These are phyloP conservation scores for Augochlorella aurata DNA, from an alignment of 2,888 invertebrate species.

Conservation along the genomic window DNA sequence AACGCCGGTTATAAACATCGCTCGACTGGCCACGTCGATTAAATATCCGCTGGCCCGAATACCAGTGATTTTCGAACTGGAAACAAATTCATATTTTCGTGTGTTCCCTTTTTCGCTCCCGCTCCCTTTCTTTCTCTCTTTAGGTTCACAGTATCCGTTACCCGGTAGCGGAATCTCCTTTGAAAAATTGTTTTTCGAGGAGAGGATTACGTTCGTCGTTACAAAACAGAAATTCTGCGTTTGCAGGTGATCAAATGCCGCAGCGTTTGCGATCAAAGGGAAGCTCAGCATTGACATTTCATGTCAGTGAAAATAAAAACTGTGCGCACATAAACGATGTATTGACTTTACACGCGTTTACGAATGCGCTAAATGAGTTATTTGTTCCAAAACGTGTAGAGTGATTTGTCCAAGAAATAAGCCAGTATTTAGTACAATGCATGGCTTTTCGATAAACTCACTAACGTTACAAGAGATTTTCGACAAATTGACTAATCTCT, in stretches of 20 bases:
- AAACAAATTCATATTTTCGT: constrained; percentile 18
- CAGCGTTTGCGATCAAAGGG: neutral
- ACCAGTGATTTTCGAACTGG: constrained; percentile 8
- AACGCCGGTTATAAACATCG: constrained; percentile 40
- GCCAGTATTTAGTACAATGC: no score
- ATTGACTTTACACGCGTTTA: no score
- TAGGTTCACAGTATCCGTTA: neutral
- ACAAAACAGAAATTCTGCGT: neutral
- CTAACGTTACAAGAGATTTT: no score
- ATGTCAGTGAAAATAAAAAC: neutral
- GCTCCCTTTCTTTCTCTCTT: no score
- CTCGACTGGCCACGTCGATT: constrained; percentile 46
- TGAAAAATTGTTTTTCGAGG: neutral
- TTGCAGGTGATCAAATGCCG: neutral
- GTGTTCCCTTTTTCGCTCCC: neutral
- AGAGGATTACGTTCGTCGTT: neutral
- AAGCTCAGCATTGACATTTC: neutral
- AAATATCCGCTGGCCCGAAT: constrained; percentile 40
- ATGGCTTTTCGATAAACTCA: no score
- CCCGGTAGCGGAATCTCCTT: neutral
- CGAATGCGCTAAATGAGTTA: no score
- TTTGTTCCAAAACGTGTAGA: no score
- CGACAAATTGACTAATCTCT: no score
- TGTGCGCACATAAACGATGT: no score
- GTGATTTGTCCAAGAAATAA: no score